Evolutionary conservation across 92 coral and sea anemone species (phyloP), one percentile per base, ranked within the genome.

Genomic region (Galaxea fascicularis): DNA sequence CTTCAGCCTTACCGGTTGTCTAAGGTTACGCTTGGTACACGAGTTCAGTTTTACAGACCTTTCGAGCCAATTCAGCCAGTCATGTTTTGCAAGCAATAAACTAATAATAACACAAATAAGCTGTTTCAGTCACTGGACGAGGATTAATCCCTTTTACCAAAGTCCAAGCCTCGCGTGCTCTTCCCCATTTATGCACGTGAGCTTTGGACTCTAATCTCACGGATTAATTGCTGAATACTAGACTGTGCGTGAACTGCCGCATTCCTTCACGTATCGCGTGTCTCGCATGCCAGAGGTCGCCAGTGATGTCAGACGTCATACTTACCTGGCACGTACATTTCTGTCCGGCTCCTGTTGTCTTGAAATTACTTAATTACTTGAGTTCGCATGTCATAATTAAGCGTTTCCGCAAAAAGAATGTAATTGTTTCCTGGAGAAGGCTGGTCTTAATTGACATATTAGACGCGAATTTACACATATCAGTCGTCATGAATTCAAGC

Each of bases 211-310:
- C 27, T 71, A 49, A 10, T 22, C 24, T 39, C 76, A 13, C 20
- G 76, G 51, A 31, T 8, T 31, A 35, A 4, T 17, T 18, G 73
- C n/a, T 31, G 35, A 18, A 67, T 8, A 28, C 8, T 27, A 25
- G 6, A 63, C 68, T 21, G 46, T 6, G 25, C 35, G 66, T 66
- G 51, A 49, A n/a, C 13, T 12, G 12, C 10, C 20, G 26, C 74
- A 79, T 65, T 65, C 52, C 52, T 29, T 79, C 84, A 67, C 84
- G 84, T 79, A 51, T 46, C 13, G 76, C 76, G 76, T 71, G 35
- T 47, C 20, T 45, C 6, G 16, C 26, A 71, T 71, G 76, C 53
- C 53, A 45, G 1, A 4, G 51, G 18, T 14, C 46, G 76, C 53
- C 53, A 45, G 1, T 2, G 51, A 6, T 14, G 73, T 67, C 73